Base-by-base conservation (phyloP, 2,888 invertebrate genomes). In the Apodemia zela region DNA sequence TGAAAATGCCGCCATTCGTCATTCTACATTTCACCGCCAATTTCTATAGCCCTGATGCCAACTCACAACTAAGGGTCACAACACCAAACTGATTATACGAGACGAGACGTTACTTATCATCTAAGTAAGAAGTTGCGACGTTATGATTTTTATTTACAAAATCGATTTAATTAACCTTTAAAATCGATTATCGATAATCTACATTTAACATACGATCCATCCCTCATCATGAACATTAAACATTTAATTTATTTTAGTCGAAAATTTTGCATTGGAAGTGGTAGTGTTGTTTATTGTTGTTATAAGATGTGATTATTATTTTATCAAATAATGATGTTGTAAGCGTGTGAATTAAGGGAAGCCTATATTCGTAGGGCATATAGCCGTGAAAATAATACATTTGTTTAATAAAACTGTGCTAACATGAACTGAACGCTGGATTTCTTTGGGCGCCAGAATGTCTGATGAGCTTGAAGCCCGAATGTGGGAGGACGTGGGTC, bases 381-480 rank as follows among this genome's bases (percentile, higher is more conserved):
- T 51, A 13, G 13, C 10, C n/a, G 21, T 11, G 11, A 13, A 13
- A 18, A n/a, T 18, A 51, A 21, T 51, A 13, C 13, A 18, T 25
- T 54, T 25, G 15, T 25, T 11, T 25, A 25, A 29, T 15, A 25
- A 15, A 54, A 13, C 15, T 25, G 18, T 49, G 25, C 4, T 21
- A 54, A 6, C 45, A 45, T 45, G 45, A 45, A 45, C 45, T 45
- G n/a, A 45, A 45, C n/a, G 7, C 45, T 45, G 45, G 7, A 7
- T 65, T 66, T 66, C 65, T 59, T 68, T 65, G 62, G 88, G 88
- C 87, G 87, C 89, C 89, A 88, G 88, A 75, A 91, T 91, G 90
- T 90, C 90, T 89, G 90, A 91, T 77, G 90, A 91, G 76, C 79
- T 87, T 11, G 90, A 91, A 69, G 89, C 90, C 66, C 84, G 88